A percentile compares a stretch with the other conserved stretches of the same genome.
Evolutionary conservation across 2,797 vertebrate species (phyloP).

Genomic region (Spea hammondii): DNA sequence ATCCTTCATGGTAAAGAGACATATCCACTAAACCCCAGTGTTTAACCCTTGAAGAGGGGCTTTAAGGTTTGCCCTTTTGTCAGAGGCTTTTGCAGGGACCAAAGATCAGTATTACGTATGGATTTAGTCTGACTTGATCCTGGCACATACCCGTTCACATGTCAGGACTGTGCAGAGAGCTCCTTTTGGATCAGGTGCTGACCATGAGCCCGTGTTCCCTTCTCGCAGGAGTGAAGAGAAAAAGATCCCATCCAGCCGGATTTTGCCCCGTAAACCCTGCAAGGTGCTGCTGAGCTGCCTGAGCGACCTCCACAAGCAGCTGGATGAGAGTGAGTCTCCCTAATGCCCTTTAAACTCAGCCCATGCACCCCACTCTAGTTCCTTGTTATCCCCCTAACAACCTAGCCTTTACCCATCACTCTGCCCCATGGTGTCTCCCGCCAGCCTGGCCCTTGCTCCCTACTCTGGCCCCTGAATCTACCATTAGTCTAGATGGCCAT

Average conservation of each 20-base stretch:
- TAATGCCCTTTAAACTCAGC: background rate
- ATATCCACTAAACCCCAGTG: too few relatives aligned
- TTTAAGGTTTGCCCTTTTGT: too few relatives aligned
- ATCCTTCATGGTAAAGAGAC: too few relatives aligned
- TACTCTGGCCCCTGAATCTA: background rate
- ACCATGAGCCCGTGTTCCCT: background rate
- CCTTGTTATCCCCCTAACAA: background rate
- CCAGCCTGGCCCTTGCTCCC: background rate
- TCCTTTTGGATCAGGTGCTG: too few relatives aligned
- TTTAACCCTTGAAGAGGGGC: too few relatives aligned
- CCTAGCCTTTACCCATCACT: background rate
- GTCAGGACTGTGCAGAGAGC: too few relatives aligned
- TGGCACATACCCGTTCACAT: too few relatives aligned
- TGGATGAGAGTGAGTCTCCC: conserved; percentile 85
- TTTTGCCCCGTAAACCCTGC: conserved; percentile 80
- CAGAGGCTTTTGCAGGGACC: too few relatives aligned
- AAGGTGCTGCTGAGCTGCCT: conserved; percentile 82
- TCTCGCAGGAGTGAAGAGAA: conserved; percentile 82
- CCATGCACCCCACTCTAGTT: background rate
- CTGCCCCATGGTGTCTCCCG: background rate
- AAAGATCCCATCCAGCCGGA: conserved; percentile 79
- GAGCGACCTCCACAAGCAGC: conserved; percentile 77
- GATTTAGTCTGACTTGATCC: too few relatives aligned
- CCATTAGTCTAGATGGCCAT: too few relatives aligned
- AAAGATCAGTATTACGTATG: too few relatives aligned